These are phyloP conservation scores for Auanema freiburgensis DNA, from an alignment of 2,888 invertebrate genomes.

Conservation along the genomic window DNA sequence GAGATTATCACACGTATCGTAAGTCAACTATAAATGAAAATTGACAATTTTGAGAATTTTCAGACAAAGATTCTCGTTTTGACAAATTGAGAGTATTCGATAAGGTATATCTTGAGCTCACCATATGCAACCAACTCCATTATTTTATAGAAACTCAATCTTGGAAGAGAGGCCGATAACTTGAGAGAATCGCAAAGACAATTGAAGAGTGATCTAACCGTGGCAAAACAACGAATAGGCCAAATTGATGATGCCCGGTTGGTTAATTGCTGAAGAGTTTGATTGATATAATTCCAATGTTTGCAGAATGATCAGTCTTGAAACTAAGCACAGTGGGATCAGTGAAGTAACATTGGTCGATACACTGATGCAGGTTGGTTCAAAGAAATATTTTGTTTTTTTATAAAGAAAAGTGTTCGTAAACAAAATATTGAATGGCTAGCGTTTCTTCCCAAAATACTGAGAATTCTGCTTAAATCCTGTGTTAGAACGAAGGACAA, in stretches of 20 bases:
- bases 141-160: constrained; percentile 18
- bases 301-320: constrained; percentile 21
- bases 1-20: constrained; percentile 48
- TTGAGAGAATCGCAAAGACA: constrained; percentile 37
- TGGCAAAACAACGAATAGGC: constrained; percentile 69
- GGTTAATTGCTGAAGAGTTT: constrained; percentile 12
- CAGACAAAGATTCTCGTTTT: constrained; percentile 20
- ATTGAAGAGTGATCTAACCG: constrained; percentile 69
- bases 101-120: constrained; percentile 4
- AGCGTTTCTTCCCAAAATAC: too few relatives aligned
- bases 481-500: too few relatives aligned
- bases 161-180: constrained; percentile 33
- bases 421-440: too few relatives aligned
- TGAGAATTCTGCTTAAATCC: too few relatives aligned
- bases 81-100: constrained; percentile 12
- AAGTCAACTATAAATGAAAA: constrained; percentile 16
- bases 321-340: constrained; percentile 29
- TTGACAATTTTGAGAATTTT: background rate
- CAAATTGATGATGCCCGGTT: constrained; percentile 40
- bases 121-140: background rate
- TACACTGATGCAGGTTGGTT: constrained; percentile 26
- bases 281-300: background rate
- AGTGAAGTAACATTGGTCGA: constrained; percentile 38
- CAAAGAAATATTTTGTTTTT: background rate
- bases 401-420: background rate